Percentiles rank a stretch among this genome's conserved stretches.
Evolutionary conservation across 2,797 vertebrate species (phyloP).

Genomic region (Sphaeramia orbicularis): DNA sequence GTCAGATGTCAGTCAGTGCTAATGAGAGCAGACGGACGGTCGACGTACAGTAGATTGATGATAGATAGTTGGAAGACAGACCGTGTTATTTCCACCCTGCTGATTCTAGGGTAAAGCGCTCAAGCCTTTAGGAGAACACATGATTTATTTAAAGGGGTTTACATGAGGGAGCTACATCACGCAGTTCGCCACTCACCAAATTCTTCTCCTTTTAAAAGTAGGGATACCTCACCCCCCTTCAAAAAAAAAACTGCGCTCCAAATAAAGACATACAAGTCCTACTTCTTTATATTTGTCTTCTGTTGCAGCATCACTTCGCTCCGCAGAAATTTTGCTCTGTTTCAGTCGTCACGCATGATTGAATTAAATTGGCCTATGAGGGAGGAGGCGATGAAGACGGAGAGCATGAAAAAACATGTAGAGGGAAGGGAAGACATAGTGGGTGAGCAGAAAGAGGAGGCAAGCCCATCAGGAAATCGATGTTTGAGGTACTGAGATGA

Average conservation of each 20-base stretch:
- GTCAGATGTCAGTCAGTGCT: too few relatives aligned
- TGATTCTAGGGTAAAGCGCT: slow-evolving; percentile 28
- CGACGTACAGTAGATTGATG: slow-evolving; percentile 5
- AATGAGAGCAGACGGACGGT: not conserved
- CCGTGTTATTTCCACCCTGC: slow-evolving; percentile 5
- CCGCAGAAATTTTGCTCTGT: slow-evolving; percentile 29
- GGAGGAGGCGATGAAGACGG: slow-evolving; percentile 2
- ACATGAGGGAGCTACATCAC: slow-evolving; percentile 62
- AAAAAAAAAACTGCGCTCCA: slow-evolving; percentile 32
- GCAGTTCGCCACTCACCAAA: slow-evolving; percentile 49
- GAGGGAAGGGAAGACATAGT: slow-evolving; percentile 5
- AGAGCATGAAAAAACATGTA: slow-evolving; percentile 2
- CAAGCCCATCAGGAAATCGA: not conserved
- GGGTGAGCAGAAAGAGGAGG: not conserved
- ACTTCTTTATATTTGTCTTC: slow-evolving; percentile 33
- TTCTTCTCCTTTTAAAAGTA: slow-evolving; percentile 31
- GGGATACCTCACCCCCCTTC: slow-evolving; percentile 16
- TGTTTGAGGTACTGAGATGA: too few relatives aligned
- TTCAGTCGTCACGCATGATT: slow-evolving; percentile 38
- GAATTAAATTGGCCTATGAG: slow-evolving; percentile 22
- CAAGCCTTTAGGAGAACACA: slow-evolving; percentile 63
- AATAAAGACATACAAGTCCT: slow-evolving; percentile 40
- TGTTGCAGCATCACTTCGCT: slow-evolving; percentile 1
- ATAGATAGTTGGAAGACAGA: not conserved
- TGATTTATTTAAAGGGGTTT: slow-evolving; percentile 76